These are phyloP conservation scores for Zoanthus solanderi DNA, from an alignment of 92 coral and sea anemone species.

Conservation along the genomic window DNA sequence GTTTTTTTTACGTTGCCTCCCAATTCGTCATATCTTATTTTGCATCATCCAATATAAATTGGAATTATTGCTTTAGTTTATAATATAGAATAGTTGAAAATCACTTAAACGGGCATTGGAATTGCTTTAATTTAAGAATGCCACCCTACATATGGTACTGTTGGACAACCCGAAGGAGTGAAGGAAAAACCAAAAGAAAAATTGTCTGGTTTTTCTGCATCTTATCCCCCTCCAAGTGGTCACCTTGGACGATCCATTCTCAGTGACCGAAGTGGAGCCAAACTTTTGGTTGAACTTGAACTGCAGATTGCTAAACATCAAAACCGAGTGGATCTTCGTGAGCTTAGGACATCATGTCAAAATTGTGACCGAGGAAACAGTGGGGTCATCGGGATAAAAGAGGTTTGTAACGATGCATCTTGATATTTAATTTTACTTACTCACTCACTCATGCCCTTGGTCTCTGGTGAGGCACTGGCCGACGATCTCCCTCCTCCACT, in stretches of 20 bases:
- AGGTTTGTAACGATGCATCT: slow-evolving; percentile 33
- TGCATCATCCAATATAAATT: not conserved
- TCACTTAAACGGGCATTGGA: not conserved
- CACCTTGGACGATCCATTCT: not conserved
- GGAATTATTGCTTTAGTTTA: not conserved
- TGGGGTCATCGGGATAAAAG: slow-evolving; percentile 65
- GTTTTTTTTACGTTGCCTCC: too few species aligned
- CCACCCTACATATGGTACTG: slow-evolving; percentile 16
- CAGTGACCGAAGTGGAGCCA: slow-evolving; percentile 20
- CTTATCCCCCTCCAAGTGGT: not conserved
- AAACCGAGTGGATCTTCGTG: slow-evolving; percentile 41
- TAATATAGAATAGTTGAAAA: not conserved
- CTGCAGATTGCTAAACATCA: slow-evolving; percentile 53
- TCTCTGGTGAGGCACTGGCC: too few species aligned
- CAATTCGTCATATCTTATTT: too few species aligned
- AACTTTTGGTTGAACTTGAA: slow-evolving; percentile 65
- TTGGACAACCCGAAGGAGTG: not conserved
- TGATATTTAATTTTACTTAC: too few species aligned
- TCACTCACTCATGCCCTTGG: too few species aligned
- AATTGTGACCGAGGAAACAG: slow-evolving; percentile 66
- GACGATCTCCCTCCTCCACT: too few species aligned
- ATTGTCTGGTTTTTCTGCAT: slow-evolving; percentile 10
- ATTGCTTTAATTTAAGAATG: not conserved
- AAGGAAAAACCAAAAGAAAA: slow-evolving; percentile 32
- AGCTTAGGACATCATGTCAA: slow-evolving; percentile 63